Evolutionary conservation across 30 jellyfish, hydroid and myxozoan genomes (phyloP), one percentile per base, ranked within the genome.

Genomic region (Rhopilema esculentum): DNA sequence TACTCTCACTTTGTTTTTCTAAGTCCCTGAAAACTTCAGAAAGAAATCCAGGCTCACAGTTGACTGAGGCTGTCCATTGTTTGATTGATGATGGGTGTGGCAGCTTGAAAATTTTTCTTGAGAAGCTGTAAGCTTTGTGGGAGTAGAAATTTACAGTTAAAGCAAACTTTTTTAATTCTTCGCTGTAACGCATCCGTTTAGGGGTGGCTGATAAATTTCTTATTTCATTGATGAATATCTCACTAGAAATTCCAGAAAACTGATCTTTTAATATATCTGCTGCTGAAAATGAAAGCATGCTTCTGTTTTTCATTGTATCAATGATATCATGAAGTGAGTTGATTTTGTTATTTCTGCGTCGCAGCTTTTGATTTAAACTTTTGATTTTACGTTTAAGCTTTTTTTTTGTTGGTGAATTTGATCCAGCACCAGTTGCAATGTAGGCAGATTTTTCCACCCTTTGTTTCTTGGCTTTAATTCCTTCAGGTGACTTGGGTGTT

Each of bases 41-140:
- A 19, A 23, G 49, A 57, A 84, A 72, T 17, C 93, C 68, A 16
- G 93, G 93, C 68, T 84, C 93, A 50, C 89, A 71, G 50, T 26
- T n/a, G n/a, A 84, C 49, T 22, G 79, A 19, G 31, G 89, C 27
- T 8, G 80, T 27, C 81, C 89, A 84, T 9, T 51, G 66, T 70
- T 51, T 71, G 26, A 84, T 71, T 20, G 72, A 27, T 33, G 88
- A 49, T 21, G 27, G 88, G 49, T 84, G 93, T 27, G 93, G 89
- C 26, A 84, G 89, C 27, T 49, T 27, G 29, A 84, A 63, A 26
- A 49, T 48, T 49, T 62, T 53, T 22, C 88, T 26, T 8, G 71
- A 49, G 49, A n/a, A 72, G 16, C 50, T 50, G 74, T 50, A 84
- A 6, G 89, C 93, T 84, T 31, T 84, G 31, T 49, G 89, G 25